Evolutionary conservation across 2,797 vertebrate genomes (phyloP).

Genomic region (Alcedo atthis): DNA sequence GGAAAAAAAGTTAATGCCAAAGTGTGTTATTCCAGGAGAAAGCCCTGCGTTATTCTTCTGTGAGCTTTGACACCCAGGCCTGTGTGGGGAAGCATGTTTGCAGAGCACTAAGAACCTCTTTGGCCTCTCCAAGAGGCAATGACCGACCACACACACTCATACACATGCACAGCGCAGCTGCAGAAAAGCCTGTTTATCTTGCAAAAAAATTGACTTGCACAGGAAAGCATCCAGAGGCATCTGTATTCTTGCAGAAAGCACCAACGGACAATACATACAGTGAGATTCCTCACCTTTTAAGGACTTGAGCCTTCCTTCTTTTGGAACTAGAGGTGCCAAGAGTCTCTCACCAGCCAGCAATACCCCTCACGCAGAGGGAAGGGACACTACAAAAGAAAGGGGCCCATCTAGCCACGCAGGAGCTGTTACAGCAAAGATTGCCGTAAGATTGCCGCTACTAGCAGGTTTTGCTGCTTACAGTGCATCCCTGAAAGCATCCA

Average conservation of each 20-base stretch:
- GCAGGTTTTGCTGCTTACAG: not conserved
- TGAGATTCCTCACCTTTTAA: slow-evolving; percentile 63
- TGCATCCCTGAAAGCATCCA: not conserved
- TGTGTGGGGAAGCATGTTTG: not conserved
- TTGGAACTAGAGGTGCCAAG: slow-evolving; percentile 2
- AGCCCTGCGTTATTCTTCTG: not conserved
- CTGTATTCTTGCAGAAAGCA: slow-evolving; percentile 29
- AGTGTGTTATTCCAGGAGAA: not conserved
- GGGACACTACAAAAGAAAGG: not conserved
- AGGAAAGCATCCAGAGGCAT: slow-evolving; percentile 20
- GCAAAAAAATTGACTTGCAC: not conserved
- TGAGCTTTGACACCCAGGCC: not conserved
- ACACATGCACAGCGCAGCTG: not conserved
- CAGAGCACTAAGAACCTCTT: not conserved
- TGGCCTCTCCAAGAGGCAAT: not conserved
- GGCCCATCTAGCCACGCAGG: not conserved
- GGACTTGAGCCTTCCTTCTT: slow-evolving; percentile 20
- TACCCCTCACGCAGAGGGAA: not conserved
- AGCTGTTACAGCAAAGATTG: not conserved
- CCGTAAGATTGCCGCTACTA: not conserved
- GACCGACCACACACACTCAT: not conserved
- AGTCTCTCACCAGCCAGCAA: not conserved
- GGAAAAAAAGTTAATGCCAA: not conserved
- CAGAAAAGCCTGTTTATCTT: slow-evolving; percentile 10
- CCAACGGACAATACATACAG: not conserved